These are phyloP conservation scores for Cyanocitta stelleri DNA, from an alignment of 2,113 vertebrate genomes.

Conservation along the genomic window DNA sequence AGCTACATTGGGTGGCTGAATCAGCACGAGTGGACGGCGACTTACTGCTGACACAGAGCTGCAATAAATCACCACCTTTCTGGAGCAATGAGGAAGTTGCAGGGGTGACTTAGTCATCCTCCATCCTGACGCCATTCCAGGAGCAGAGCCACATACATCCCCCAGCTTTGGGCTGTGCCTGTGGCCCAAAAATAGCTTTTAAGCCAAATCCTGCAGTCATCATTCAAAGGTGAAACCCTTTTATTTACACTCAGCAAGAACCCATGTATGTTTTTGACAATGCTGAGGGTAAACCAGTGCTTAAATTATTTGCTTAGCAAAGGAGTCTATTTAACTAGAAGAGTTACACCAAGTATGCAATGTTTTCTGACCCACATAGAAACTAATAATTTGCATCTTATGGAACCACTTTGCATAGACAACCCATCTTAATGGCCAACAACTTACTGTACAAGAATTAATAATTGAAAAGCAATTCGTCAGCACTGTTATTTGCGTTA, in stretches of 20 bases:
- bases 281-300: neutral
- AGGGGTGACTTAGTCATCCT: conserved; percentile 37
- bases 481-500: neutral
- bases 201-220: conserved; percentile 17
- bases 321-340: neutral
- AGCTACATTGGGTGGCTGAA: neutral
- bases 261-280: neutral
- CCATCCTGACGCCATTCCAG: neutral
- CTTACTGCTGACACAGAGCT: conserved; percentile 22
- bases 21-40: neutral
- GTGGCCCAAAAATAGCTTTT: neutral
- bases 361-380: conserved; percentile 47
- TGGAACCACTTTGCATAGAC: neutral
- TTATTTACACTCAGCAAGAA: conserved; percentile 29
- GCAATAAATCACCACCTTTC: neutral
- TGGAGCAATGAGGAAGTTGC: neutral
- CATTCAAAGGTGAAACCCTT: neutral
- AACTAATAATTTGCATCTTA: conserved; percentile 33
- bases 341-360: neutral
- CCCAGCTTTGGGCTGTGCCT: neutral
- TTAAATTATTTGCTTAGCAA: conserved; percentile 43
- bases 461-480: neutral
- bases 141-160: neutral
- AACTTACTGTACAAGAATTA: neutral
- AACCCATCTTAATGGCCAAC: neutral